Percentiles rank a stretch among this genome's conserved stretches.
Conservation (phyloP, 2,888 invertebrate species). For the Plutella xylostella region DNA sequence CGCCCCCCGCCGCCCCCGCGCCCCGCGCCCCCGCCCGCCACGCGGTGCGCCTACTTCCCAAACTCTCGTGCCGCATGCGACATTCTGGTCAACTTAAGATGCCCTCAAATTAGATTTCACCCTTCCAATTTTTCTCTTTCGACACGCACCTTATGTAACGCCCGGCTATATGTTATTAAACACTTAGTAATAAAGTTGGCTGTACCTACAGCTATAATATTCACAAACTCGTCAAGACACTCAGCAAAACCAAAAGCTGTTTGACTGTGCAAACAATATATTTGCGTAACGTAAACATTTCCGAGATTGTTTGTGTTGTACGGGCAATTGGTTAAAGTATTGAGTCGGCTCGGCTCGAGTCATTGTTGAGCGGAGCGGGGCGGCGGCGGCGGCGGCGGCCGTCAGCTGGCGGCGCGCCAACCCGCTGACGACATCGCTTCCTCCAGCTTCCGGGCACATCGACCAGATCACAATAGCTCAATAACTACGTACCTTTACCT, state of each 20-base stretch:
- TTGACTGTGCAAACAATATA: slow-evolving; percentile 16
- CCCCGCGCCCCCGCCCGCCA: slow-evolving; percentile 22
- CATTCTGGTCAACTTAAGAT: slow-evolving; percentile 41
- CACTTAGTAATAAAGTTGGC: not conserved
- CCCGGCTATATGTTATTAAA: too few species aligned
- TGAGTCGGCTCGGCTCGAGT: not conserved
- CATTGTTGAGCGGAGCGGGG: not conserved
- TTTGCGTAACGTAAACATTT: slow-evolving; percentile 23
- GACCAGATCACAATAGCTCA: slow-evolving; percentile 5
- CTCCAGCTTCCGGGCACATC: slow-evolving; percentile 13
- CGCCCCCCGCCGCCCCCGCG: slow-evolving; percentile 36
- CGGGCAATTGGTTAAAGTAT: slow-evolving; percentile 4
- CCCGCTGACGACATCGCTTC: slow-evolving; percentile 32
- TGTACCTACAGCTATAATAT: not conserved
- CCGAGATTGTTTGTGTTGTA: slow-evolving; percentile 25
- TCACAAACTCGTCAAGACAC: slow-evolving; percentile 9
- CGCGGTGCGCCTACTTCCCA: slow-evolving; percentile 28
- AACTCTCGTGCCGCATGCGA: slow-evolving; percentile 58
- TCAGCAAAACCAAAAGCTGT: slow-evolving; percentile 17
- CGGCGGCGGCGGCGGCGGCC: slow-evolving; percentile 15
- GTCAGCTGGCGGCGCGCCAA: slow-evolving; percentile 40
- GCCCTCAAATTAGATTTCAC: not conserved
- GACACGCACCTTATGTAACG: not conserved
- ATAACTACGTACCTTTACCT: slow-evolving; percentile 5
- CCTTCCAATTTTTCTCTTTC: not conserved